Percentiles rank a stretch among this genome's conserved stretches.
Conservation (phyloP, 2,888 invertebrate species). For the Carpatolechia fugitivella region DNA sequence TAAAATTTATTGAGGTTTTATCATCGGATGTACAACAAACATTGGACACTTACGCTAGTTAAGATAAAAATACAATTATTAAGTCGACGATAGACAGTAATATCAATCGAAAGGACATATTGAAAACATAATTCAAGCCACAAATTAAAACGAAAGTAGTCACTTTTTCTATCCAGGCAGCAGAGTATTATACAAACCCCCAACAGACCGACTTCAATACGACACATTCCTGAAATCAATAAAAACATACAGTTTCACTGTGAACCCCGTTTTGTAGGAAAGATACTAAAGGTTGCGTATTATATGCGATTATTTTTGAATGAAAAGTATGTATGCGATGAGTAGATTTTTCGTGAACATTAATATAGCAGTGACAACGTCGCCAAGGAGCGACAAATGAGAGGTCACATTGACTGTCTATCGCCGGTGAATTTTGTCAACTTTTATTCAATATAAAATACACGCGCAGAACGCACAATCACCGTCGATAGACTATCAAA, state of each 20-base stretch:
- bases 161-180: slow-evolving; percentile 49
- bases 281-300: neutral
- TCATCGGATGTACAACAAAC: slow-evolving; percentile 50
- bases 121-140: slow-evolving; percentile 29
- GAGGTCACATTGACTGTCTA: neutral
- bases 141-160: slow-evolving; percentile 48
- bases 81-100: slow-evolving; percentile 37
- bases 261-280: slow-evolving; percentile 12
- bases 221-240: slow-evolving; percentile 58
- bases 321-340: slow-evolving; percentile 23
- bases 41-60: slow-evolving; percentile 60
- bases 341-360: slow-evolving; percentile 36
- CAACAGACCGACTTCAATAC: slow-evolving; percentile 58
- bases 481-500: neutral
- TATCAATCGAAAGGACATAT: slow-evolving; percentile 43
- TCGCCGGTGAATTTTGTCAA: neutral
- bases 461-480: neutral
- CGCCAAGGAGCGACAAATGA: slow-evolving; percentile 1
- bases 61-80: slow-evolving; percentile 52
- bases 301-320: neutral
- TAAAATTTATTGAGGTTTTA: slow-evolving; percentile 49
- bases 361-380: neutral
- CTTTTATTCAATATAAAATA: neutral
- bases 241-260: slow-evolving; percentile 51
- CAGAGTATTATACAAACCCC: slow-evolving; percentile 54